Evolutionary conservation across 2,113 vertebrate genomes (phyloP).

Genomic region (Parus major): DNA sequence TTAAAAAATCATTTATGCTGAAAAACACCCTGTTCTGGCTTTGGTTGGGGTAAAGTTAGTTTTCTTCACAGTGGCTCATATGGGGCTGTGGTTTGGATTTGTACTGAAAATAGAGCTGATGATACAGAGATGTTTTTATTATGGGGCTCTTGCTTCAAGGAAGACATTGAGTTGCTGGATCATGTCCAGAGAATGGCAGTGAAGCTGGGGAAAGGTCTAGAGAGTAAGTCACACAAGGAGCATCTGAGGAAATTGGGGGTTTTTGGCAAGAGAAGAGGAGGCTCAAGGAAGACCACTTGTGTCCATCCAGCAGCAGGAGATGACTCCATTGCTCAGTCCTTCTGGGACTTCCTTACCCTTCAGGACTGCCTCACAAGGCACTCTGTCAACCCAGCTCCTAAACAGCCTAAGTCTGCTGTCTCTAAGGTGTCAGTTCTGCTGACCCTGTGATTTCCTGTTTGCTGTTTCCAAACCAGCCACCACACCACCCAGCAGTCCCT

Average conservation of each 20-base stretch:
- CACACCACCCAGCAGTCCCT: neutral
- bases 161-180: neutral
- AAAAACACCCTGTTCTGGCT: neutral
- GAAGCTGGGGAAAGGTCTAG: neutral
- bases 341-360: neutral
- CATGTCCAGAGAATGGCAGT: neutral
- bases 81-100: neutral
- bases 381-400: neutral
- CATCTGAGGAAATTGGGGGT: neutral
- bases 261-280: neutral
- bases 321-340: neutral
- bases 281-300: too few species aligned
- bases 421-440: neutral
- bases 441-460: neutral
- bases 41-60: neutral
- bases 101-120: neutral
- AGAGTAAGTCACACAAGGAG: neutral
- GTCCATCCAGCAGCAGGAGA: rapidly evolving
- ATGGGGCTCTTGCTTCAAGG: neutral
- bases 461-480: neutral
- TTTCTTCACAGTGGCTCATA: neutral
- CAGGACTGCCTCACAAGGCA: neutral
- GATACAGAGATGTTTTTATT: neutral
- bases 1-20: neutral
- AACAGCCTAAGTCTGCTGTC: neutral